These are phyloP conservation scores for Dicerorhinus sumatrensis DNA, from an alignment of 2,113 vertebrate genomes.

Conservation along the genomic window DNA sequence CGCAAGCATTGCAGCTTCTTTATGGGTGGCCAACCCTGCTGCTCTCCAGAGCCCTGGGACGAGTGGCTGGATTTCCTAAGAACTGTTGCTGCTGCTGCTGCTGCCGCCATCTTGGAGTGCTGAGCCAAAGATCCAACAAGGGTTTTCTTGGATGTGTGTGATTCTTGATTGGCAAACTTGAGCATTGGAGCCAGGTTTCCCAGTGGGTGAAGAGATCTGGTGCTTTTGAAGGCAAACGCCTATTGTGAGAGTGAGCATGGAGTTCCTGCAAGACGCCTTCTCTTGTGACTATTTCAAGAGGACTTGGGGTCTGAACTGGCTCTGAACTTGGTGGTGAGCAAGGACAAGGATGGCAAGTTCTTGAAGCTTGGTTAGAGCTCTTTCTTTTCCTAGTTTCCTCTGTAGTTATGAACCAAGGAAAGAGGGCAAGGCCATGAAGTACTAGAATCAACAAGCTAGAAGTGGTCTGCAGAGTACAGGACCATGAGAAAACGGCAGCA, in stretches of 20 bases:
- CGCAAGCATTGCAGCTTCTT: conserved; percentile 70
- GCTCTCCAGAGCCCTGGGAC: conserved; percentile 43
- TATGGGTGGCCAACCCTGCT: conserved; percentile 22
- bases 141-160: background rate
- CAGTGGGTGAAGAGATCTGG: background rate
- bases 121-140: conserved; percentile 1
- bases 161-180: background rate
- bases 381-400: background rate
- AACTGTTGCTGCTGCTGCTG: conserved; percentile 77
- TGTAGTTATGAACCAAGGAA: background rate
- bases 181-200: background rate
- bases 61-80: conserved; percentile 54
- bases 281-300: background rate
- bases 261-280: background rate
- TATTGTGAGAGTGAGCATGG: background rate
- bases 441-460: background rate
- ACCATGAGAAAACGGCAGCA: background rate
- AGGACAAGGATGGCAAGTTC: background rate
- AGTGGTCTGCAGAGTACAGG: background rate
- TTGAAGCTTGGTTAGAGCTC: background rate
- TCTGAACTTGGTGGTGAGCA: background rate
- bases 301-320: background rate
- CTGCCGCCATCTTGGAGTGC: conserved; percentile 42
- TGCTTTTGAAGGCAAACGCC: background rate
- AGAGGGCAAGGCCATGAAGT: background rate